phyloP scores from a whole-genome alignment of 2,888 invertebrate genomes.

The Drosophila histrio region DNA sequence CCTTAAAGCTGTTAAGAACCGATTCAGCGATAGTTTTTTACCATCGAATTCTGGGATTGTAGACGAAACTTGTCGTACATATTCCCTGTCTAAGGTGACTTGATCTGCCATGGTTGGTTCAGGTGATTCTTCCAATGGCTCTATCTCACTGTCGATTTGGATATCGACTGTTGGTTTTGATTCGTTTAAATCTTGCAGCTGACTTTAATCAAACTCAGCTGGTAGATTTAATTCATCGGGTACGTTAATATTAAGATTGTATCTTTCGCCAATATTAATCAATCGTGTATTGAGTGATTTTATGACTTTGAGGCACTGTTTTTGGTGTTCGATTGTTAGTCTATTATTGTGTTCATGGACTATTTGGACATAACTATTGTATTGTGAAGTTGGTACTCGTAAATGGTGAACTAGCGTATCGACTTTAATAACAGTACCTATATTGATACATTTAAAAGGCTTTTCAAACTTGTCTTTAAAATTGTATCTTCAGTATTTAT shows the following conservation, averaged over 20 bases:
- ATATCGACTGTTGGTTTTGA: background rate
- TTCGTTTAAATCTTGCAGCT: background rate
- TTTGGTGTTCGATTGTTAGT: too few relatives aligned
- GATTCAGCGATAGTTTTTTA: background rate
- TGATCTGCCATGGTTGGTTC: background rate
- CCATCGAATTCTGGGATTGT: too few relatives aligned
- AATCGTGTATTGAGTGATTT: too few relatives aligned
- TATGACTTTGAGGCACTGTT: too few relatives aligned
- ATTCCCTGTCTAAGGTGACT: background rate
- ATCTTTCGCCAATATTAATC: too few relatives aligned
- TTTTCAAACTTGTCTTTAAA: too few relatives aligned
- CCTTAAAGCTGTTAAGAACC: background rate
- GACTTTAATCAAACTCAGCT: background rate
- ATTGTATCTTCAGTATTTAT: background rate
- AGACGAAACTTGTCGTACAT: conserved; percentile 2
- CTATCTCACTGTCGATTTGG: background rate
- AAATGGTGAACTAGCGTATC: too few relatives aligned
- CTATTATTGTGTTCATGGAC: too few relatives aligned
- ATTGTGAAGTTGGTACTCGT: too few relatives aligned
- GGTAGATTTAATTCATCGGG: background rate
- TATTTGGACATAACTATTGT: too few relatives aligned
- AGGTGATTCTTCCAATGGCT: background rate
- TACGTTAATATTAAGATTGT: background rate
- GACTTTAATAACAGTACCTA: too few relatives aligned
- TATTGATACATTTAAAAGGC: too few relatives aligned